phyloP scores from a whole-genome alignment of 2,888 invertebrate genomes.

The Petrolisthes manimaculis region DNA sequence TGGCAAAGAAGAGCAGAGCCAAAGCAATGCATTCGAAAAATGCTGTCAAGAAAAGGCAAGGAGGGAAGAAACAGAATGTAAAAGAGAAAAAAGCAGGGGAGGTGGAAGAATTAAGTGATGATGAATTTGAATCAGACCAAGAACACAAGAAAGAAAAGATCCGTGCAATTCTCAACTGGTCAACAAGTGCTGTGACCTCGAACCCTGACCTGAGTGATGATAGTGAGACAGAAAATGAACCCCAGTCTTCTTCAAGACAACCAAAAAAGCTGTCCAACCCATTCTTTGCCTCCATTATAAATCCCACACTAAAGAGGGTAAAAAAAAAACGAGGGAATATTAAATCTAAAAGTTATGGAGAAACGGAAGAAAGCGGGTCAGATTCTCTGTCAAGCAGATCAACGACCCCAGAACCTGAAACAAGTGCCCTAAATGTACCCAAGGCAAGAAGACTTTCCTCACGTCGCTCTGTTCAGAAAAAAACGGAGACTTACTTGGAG shows the following conservation, averaged over 20 bases:
- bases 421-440: not conserved
- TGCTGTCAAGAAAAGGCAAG: not conserved
- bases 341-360: not conserved
- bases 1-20: conserved; percentile 39
- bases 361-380: not conserved
- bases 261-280: not conserved
- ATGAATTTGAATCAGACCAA: conserved; percentile 21
- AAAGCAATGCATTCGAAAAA: conserved; percentile 34
- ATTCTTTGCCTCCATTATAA: not conserved
- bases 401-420: conserved; percentile 25
- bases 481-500: conserved; percentile 1
- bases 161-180: conserved; percentile 39
- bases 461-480: not conserved
- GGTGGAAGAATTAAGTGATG: not conserved
- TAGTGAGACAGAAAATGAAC: conserved; percentile 28
- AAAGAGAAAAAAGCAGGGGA: not conserved
- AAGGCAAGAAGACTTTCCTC: conserved; percentile 4
- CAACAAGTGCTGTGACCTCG: not conserved
- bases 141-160: conserved; percentile 49
- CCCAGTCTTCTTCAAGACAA: not conserved
- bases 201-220: conserved; percentile 53
- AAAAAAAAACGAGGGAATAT: not conserved
- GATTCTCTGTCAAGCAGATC: conserved; percentile 7
- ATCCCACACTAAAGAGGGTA: not conserved
- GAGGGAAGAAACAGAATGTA: not conserved